Percentiles rank a stretch among this genome's conserved stretches.
Conservation (phyloP, 35 echinoderm and acorn worm genomes). For the Apostichopus californicus region DNA sequence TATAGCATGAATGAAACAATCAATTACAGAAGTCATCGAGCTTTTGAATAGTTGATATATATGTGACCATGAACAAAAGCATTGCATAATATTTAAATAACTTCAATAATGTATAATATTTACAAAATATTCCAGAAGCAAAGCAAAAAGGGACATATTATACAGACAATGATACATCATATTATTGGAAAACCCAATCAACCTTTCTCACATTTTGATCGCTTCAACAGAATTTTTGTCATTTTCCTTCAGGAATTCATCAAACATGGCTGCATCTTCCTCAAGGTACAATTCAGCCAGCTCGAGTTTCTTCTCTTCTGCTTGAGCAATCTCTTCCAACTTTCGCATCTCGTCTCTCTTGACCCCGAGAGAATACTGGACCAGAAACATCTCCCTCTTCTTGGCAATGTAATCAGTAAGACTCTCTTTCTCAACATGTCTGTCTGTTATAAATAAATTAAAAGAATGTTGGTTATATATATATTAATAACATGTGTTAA, state of each 20-base stretch:
- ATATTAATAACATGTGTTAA: background rate
- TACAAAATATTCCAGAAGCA: no score
- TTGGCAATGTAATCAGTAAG: slow-evolving; percentile 99
- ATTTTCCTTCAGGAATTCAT: slow-evolving; percentile 99
- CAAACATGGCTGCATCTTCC: slow-evolving; percentile 99
- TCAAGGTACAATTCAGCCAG: slow-evolving; percentile 95
- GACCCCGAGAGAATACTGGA: slow-evolving; percentile 96
- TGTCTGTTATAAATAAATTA: slow-evolving; percentile 46
- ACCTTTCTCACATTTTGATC: slow-evolving; percentile 86
- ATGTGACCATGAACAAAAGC: no score
- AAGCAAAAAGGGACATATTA: no score
- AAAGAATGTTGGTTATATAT: background rate
- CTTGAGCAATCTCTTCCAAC: slow-evolving; percentile 96
- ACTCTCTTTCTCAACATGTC: slow-evolving; percentile 98
- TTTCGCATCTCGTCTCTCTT: slow-evolving; percentile 99
- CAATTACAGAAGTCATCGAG: no score
- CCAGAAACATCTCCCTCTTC: slow-evolving; percentile 99
- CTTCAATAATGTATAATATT: no score
- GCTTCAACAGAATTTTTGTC: slow-evolving; percentile 99
- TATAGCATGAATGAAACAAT: no score
- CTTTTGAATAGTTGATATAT: no score
- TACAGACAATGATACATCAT: no score
- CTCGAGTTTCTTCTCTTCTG: slow-evolving; percentile 96
- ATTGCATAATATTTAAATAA: no score
- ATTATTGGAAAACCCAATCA: no score